Conservation (phyloP, 2,888 invertebrate genomes). For the Zele albiditarsus region DNA sequence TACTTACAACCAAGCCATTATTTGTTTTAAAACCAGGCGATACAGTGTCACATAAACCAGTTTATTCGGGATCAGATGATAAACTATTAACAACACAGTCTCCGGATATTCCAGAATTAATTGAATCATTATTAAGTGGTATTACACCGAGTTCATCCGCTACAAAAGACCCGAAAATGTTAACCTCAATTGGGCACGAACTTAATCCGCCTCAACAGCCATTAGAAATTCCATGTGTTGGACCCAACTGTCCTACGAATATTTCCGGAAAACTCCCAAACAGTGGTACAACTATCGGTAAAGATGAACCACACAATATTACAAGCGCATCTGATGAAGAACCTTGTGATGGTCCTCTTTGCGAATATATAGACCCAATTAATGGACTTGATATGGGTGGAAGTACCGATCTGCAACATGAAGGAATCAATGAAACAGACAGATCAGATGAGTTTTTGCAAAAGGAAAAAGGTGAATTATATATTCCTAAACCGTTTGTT, state of each 20-base stretch:
- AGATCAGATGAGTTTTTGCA: background rate
- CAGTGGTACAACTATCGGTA: too few species aligned
- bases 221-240: background rate
- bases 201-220: background rate
- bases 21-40: too few species aligned
- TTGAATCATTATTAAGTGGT: background rate
- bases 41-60: too few species aligned
- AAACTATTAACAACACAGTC: too few species aligned
- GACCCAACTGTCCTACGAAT: background rate
- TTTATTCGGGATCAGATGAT: background rate
- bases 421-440: background rate
- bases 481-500: background rate
- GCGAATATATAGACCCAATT: background rate
- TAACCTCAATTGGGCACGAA: background rate
- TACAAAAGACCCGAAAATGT: background rate
- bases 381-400: background rate
- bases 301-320: background rate
- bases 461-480: background rate
- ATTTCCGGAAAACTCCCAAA: background rate
- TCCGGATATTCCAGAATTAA: background rate
- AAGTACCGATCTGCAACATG: too few species aligned
- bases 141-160: background rate
- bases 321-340: background rate
- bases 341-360: background rate
- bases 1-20: too few species aligned